Evolutionary conservation across 2,797 vertebrate genomes (phyloP).

Genomic region (Tachyglossus aculeatus): DNA sequence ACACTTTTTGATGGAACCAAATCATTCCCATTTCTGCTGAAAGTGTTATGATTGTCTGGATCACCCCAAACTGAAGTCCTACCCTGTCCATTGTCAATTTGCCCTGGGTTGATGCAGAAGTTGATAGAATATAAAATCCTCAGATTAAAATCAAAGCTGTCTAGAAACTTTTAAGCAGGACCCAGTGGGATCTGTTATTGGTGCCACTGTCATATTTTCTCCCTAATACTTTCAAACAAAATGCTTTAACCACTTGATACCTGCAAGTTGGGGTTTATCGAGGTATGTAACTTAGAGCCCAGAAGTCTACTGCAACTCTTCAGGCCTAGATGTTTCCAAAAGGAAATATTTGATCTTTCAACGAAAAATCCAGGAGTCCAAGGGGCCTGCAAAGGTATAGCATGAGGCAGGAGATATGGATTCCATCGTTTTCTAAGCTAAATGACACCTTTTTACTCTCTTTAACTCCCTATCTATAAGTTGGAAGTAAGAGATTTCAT

Average conservation of each 20-base stretch:
- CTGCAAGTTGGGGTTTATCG: no score
- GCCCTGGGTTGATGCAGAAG: neutral
- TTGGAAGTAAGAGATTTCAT: no score
- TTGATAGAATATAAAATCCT: neutral
- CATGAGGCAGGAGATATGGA: no score
- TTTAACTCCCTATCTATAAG: no score
- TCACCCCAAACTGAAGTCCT: neutral
- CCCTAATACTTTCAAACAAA: slow-evolving; percentile 2
- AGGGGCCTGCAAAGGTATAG: no score
- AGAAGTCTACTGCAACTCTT: no score
- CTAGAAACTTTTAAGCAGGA: neutral
- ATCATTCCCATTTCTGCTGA: neutral
- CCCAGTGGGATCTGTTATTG: neutral
- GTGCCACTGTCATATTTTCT: slow-evolving; percentile 11
- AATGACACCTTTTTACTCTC: no score
- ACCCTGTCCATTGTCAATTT: neutral
- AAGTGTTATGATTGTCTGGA: neutral
- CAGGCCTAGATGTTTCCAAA: no score
- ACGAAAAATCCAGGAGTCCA: no score
- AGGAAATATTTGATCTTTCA: no score
- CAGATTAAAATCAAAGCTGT: neutral
- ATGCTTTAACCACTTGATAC: neutral
- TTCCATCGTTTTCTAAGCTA: no score
- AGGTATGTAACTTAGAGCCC: no score
- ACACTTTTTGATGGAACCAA: neutral